These are phyloP conservation scores for Drosophila peninsularis DNA, from an alignment of 2,888 invertebrate species.

Conservation along the genomic window DNA sequence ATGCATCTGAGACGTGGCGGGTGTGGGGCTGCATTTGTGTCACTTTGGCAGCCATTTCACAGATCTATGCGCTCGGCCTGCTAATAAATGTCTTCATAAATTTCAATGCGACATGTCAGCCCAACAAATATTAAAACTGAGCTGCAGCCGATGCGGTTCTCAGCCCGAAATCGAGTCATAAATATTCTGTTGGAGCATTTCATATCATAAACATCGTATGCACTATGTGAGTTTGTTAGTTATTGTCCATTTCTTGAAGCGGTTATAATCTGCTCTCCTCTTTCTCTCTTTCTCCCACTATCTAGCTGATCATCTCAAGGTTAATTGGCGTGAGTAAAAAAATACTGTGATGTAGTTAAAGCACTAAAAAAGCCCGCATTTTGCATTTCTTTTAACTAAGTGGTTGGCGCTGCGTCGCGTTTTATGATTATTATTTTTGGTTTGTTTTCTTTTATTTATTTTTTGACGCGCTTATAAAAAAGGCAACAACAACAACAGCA, in stretches of 20 bases:
- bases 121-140: conserved; percentile 40
- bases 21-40: conserved; percentile 59
- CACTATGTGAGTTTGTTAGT: conserved; percentile 43
- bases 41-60: conserved; percentile 61
- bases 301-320: conserved; percentile 31
- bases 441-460: conserved; percentile 14
- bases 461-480: conserved; percentile 32
- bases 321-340: conserved; percentile 72
- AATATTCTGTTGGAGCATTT: conserved; percentile 63
- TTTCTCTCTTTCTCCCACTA: background rate
- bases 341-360: conserved; percentile 24
- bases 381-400: conserved; percentile 37
- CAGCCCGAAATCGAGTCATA: conserved; percentile 54
- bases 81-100: conserved; percentile 83
- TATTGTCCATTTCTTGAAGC: conserved; percentile 15
- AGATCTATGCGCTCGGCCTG: conserved; percentile 75
- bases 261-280: background rate
- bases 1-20: conserved; percentile 29
- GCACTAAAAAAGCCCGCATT: conserved; percentile 56
- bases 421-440: conserved; percentile 39
- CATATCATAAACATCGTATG: conserved; percentile 53
- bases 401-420: conserved; percentile 35
- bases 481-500: conserved; percentile 42
- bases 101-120: conserved; percentile 61
- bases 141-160: conserved; percentile 34